These are phyloP conservation scores for Orthosia gracilis DNA, from an alignment of 2,888 invertebrate species.

Conservation along the genomic window DNA sequence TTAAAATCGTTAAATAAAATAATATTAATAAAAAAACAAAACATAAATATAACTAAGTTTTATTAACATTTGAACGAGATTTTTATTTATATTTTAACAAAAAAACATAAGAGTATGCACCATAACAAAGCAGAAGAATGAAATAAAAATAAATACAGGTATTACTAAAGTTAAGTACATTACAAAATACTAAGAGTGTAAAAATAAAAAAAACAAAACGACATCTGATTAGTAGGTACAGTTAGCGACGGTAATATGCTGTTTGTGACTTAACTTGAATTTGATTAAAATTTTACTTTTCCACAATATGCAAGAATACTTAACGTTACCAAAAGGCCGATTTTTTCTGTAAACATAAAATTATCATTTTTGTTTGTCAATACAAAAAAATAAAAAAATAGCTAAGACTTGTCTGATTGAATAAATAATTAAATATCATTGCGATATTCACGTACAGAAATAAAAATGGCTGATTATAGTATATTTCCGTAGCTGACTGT, in stretches of 20 bases:
- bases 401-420: neutral
- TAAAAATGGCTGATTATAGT: too few relatives aligned
- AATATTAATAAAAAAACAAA: slow-evolving; percentile 29
- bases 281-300: neutral
- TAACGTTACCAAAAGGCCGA: neutral
- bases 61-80: slow-evolving; percentile 66
- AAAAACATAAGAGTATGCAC: slow-evolving; percentile 44
- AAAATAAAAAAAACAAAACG: slow-evolving; percentile 20
- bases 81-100: slow-evolving; percentile 46
- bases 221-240: slow-evolving; percentile 27
- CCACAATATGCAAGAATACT: neutral
- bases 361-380: neutral
- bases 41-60: slow-evolving; percentile 44
- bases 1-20: neutral
- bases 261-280: neutral
- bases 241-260: slow-evolving; percentile 6
- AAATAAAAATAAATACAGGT: slow-evolving; percentile 49
- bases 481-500: slow-evolving; percentile 34
- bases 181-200: slow-evolving; percentile 46
- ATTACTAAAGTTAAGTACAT: slow-evolving; percentile 58
- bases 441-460: neutral
- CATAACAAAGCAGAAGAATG: slow-evolving; percentile 53
- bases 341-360: neutral
- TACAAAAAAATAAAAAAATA: neutral
- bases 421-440: neutral